Conservation (phyloP, 2,113 vertebrate genomes). For the Oryzias woworae region DNA sequence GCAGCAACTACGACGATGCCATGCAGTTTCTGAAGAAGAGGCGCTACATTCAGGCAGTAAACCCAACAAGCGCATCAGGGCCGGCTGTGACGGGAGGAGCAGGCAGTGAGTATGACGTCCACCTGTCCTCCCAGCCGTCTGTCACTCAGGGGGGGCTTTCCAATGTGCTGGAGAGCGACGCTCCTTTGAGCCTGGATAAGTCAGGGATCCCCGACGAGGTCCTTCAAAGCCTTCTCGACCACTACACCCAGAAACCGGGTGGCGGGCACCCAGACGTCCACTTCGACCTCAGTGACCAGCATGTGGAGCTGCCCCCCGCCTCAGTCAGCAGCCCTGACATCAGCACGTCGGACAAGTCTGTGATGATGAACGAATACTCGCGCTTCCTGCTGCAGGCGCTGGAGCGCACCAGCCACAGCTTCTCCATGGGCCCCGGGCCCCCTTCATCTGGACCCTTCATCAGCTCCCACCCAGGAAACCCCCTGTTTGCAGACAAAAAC, state of each 20-base stretch:
- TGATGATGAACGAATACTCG: constrained; percentile 95
- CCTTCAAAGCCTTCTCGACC: constrained; percentile 95
- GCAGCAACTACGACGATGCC: constrained; percentile 95
- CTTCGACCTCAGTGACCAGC: constrained; percentile 89
- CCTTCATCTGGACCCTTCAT: constrained; percentile 86
- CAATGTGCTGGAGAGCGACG: constrained; percentile 86
- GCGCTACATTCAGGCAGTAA: constrained; percentile 89
- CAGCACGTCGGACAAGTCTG: constrained; percentile 86
- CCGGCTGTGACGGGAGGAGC: constrained; percentile 40
- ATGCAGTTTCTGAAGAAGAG: constrained; percentile 99
- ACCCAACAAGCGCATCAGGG: constrained; percentile 43
- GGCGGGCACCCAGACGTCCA: constrained; percentile 86
- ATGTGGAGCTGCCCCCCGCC: constrained; percentile 85
- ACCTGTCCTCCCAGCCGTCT: constrained; percentile 88
- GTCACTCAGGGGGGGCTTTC: constrained; percentile 89
- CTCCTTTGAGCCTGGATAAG: constrained; percentile 88
- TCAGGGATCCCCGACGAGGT: constrained; percentile 96
- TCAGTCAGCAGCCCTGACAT: constrained; percentile 80
- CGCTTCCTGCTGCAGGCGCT: constrained; percentile 98
- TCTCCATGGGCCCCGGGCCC: constrained; percentile 84
- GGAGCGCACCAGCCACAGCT: constrained; percentile 95
- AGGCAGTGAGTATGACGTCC: constrained; percentile 87
- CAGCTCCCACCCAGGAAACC: constrained; percentile 82
- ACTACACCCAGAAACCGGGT: constrained; percentile 91
- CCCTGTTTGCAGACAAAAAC: constrained; percentile 91